Evolutionary conservation across 2,888 invertebrate genomes (phyloP), one percentile per base, ranked within the genome.

Genomic region (Pomacea canaliculata): DNA sequence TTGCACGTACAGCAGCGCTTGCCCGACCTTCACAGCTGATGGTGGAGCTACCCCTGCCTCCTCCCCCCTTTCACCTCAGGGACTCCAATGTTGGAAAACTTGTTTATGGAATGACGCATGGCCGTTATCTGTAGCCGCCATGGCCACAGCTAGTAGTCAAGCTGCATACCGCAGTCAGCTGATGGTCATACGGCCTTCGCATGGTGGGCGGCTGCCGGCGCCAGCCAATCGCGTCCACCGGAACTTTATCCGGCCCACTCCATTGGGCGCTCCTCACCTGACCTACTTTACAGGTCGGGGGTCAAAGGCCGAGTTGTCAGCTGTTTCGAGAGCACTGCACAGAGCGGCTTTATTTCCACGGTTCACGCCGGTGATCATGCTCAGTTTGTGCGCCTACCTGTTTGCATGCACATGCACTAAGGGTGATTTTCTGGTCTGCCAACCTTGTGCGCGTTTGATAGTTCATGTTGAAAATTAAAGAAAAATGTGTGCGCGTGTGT

Each of bases 141-240:
- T 19, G n/a, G n/a, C 60, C 63, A 27, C 7, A 63, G 7, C 27
- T n/a, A 16, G 27, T 60, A 60, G 60, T 19, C 60, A 63, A 7
- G 51, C 51, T 56, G 51, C 51, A 56, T 56, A 56, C 51, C 19
- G 19, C 68, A 13, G 9, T 68, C 68, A 68, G 68, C 68, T 68
- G 68, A 68, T 7, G 48, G 48, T 37, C 68, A 68, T 68, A 46
- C 68, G 19, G 23, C 48, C 19, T n/a, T n/a, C 68, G n/a, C 68
- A 37, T 68, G 68, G 68, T 68, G 68, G 68, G 68, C 68, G 68
- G 68, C 68, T 68, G 68, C 68, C 48, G 23, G 48, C 37, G 48
- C 37, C 48, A 68, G 68, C 68, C 68, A 68, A 68, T 68, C 37
- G 9, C 37, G 19, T 23, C 27, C 5, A 27, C 18, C 2, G 4